Conservation (phyloP, 2,113 vertebrate genomes). For the Dromiciops gliroides region DNA sequence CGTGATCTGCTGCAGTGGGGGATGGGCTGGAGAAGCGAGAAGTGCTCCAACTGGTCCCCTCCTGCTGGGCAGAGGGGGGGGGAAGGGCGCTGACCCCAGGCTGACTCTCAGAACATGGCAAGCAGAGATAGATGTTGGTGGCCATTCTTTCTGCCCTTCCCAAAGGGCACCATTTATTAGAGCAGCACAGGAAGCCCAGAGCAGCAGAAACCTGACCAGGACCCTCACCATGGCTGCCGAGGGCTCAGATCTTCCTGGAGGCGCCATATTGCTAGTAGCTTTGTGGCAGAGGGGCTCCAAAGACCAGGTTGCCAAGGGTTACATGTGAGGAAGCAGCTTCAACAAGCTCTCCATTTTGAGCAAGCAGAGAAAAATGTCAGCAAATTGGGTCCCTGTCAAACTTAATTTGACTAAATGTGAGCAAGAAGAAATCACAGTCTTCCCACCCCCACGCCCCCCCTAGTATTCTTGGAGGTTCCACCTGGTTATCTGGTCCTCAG, state of each 20-base stretch:
- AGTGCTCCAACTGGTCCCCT: background rate
- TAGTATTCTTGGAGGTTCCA: background rate
- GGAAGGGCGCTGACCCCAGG: background rate
- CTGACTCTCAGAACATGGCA: background rate
- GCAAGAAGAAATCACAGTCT: background rate
- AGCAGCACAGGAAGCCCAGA: background rate
- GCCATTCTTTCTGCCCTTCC: background rate
- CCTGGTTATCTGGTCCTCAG: accelerated
- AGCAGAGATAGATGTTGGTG: background rate
- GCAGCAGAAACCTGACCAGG: background rate
- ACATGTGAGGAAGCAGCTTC: background rate
- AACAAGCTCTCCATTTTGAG: background rate
- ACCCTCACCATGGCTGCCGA: background rate
- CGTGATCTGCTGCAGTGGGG: background rate
- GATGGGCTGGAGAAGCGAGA: background rate
- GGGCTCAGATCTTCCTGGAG: background rate
- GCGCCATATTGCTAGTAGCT: background rate
- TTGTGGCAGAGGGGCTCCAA: background rate
- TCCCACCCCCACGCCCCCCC: background rate
- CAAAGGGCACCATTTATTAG: background rate
- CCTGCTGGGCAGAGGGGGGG: background rate
- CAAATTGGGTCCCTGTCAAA: constrained; percentile 2
- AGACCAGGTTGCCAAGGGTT: background rate
- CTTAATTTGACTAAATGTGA: background rate
- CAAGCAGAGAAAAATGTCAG: background rate